Evolutionary conservation across 1,140 invertebrate species (phyloP), one percentile per base, ranked within the genome.

Genomic region (Dendroctonus valens): DNA sequence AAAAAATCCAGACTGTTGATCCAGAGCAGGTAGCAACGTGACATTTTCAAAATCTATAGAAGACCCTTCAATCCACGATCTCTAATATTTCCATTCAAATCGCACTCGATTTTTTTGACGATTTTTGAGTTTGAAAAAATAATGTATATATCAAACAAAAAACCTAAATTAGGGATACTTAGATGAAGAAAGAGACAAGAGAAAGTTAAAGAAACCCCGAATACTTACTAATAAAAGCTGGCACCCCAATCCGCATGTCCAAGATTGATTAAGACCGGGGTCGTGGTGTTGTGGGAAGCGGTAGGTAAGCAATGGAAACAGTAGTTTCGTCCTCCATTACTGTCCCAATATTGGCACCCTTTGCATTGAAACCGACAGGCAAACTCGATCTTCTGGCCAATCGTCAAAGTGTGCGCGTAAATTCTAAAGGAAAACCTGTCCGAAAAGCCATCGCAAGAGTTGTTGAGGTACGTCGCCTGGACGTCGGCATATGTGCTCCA

Each of bases 361-460:
- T 89, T 88, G 65, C 89, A 91, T 73, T 89, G 86, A 79, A 92
- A 97, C 39, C 90, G 83, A 5, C 94, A 83, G 2, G 93, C 93
- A 65, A 96, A 87, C 75, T 93, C 88, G 7, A 96, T 74, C 46
- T 86, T 84, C 69, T 90, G 85, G 0, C 92, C 92, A 3, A 91
- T 81, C 7, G 82, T 79, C 69, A 94, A 79, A 42, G 84, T 87
- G 71, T 89, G 85, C 61, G 87, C 88, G 66, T 90, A 91, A 3
- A 92, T 73, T 6, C 87, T 76, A 72, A 97, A 91, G 7, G 86
- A 85, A 76, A 97, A 97, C 66, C 89, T 89, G 76, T 98, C 96
- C 9, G 93, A 94, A 70, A 93, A 92, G 2, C 94, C 94, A 73
- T 97, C 94, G 79, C 92, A 94, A 0, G 94, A 96, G 71, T 92